These are phyloP conservation scores for Eudemis profundana DNA, from an alignment of 2,888 invertebrate species.

Conservation along the genomic window DNA sequence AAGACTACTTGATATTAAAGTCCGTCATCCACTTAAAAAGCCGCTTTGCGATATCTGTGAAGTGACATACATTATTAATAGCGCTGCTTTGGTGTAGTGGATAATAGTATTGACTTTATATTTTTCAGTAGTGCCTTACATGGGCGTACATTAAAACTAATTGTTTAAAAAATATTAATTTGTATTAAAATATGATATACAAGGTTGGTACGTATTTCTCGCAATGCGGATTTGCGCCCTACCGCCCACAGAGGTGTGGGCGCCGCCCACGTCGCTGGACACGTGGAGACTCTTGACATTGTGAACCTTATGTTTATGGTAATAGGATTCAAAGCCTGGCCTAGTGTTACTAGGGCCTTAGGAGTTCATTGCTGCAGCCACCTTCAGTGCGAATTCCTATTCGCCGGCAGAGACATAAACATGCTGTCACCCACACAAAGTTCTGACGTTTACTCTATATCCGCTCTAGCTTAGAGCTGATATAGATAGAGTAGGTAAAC, in stretches of 20 bases:
- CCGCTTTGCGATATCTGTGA: neutral
- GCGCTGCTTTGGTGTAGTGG: neutral
- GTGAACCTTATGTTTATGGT: slow-evolving; percentile 11
- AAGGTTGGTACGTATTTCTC: slow-evolving; percentile 63
- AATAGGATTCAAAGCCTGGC: slow-evolving; percentile 18
- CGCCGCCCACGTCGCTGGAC: slow-evolving; percentile 58
- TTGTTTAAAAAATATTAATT: slow-evolving; percentile 56
- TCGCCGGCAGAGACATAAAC: slow-evolving; percentile 46
- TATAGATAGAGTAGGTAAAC: too few relatives aligned
- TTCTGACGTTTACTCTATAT: neutral
- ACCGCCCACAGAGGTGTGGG: slow-evolving; percentile 61
- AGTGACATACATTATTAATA: too few relatives aligned
- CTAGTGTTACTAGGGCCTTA: slow-evolving; percentile 43
- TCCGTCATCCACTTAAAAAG: too few relatives aligned
- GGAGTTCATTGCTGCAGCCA: slow-evolving; percentile 26
- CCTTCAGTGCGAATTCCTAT: slow-evolving; percentile 47
- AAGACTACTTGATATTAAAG: neutral
- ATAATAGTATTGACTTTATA: neutral
- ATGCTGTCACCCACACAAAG: slow-evolving; percentile 19
- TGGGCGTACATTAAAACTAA: slow-evolving; percentile 51
- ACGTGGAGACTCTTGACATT: neutral
- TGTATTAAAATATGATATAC: slow-evolving; percentile 55
- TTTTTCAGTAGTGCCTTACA: slow-evolving; percentile 38
- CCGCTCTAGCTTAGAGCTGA: neutral
- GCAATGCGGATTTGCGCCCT: slow-evolving; percentile 78